Evolutionary conservation across 2,797 vertebrate genomes (phyloP).

Genomic region (Sylvia borin): DNA sequence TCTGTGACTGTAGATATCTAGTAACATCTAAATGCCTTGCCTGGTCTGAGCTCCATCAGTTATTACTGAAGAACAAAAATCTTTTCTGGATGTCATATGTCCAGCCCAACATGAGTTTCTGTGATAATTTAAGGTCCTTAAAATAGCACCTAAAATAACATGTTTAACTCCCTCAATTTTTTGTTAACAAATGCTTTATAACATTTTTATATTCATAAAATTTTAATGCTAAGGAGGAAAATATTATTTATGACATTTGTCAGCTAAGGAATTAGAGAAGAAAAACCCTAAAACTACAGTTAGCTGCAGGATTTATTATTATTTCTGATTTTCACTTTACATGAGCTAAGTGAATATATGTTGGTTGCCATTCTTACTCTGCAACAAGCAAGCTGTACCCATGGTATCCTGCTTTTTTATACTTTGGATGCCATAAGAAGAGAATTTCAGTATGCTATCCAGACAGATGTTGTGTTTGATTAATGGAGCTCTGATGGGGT

Average conservation of each 20-base stretch:
- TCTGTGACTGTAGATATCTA: neutral
- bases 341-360: neutral
- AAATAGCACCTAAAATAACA: neutral
- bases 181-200: neutral
- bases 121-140: neutral
- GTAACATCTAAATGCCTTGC: neutral
- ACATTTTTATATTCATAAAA: neutral
- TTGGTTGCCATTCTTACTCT: neutral
- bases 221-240: neutral
- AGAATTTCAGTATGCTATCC: neutral
- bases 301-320: neutral
- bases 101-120: neutral
- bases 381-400: neutral
- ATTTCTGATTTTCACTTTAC: neutral
- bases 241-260: neutral
- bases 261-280: neutral
- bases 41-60: neutral
- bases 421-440: neutral
- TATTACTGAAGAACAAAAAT: neutral
- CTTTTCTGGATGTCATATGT: neutral
- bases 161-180: accelerated
- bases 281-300: neutral
- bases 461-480: neutral
- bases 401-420: neutral
- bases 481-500: neutral